Evolutionary conservation across 2,888 invertebrate species (phyloP), one percentile per base, ranked within the genome.

Genomic region (Theodoxus fluviatilis): DNA sequence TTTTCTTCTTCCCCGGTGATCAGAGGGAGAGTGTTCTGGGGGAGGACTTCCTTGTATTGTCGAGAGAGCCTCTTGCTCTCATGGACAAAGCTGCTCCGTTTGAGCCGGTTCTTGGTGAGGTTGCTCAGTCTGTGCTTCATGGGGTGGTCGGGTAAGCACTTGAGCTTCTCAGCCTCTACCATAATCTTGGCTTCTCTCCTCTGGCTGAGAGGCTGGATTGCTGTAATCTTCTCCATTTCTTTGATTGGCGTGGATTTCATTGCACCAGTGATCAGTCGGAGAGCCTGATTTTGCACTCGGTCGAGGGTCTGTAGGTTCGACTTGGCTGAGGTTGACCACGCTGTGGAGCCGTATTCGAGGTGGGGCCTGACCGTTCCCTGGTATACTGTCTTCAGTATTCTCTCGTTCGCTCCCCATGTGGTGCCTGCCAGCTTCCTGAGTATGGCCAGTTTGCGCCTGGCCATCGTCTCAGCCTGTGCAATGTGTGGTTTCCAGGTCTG

Each of bases 311-410:
- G 49, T 25, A n/a, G 66, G 66, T 40, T 47, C 35, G 49, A 31
- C 47, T 66, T 3, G 40, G 43, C 43, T 2, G 43, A 15, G 25
- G 47, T 66, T 1, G 47, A 47, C 66, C 66, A 66, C 4, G 66
- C 47, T 31, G 35, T 35, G 31, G 33, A 49, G 33, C 52, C 66
- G 15, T 52, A 52, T 35, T 66, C 49, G 7, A 66, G n/a, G 12
- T 49, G 66, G 9, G 66, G 66, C 37, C 66, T 25, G 47, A 66
- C 66, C 22, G 49, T 9, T n/a, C 49, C 66, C 33, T 49, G 49
- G 33, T 66, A 52, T 1, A 66, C 66, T 4, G 66, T 49, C n/a
- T 66, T 66, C 33, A 66, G 66, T n/a, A 66, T 66, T 12, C 49
- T 66, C 7, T 66, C 66, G 25, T 66, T 66, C 4, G 66, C 49